Percentiles rank a stretch among this genome's conserved stretches.
Evolutionary conservation across 2,888 invertebrate genomes (phyloP).

Genomic region (Caenorhabditis angaria): DNA sequence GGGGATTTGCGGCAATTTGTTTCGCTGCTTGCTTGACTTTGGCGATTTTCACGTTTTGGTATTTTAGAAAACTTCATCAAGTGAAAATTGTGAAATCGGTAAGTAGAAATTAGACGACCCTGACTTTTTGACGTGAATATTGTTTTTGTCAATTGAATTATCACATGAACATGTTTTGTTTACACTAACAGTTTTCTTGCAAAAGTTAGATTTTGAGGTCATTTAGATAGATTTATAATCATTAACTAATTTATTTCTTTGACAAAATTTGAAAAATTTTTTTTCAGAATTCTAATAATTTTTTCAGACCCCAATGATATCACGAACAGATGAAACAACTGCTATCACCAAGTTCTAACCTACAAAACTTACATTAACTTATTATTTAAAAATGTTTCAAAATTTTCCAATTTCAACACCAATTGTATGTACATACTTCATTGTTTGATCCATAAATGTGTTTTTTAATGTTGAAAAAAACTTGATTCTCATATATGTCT

Average conservation of each 20-base stretch:
- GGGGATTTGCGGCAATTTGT: not conserved
- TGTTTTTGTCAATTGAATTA: not conserved
- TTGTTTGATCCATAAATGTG: not conserved
- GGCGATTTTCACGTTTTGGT: not conserved
- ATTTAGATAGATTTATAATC: too few species aligned
- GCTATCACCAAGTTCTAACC: not conserved
- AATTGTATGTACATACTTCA: not conserved
- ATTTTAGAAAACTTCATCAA: not conserved
- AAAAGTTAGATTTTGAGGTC: too few species aligned
- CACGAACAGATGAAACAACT: not conserved
- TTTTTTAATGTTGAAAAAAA: not conserved
- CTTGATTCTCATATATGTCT: slow-evolving; percentile 12
- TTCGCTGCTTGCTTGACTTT: not conserved
- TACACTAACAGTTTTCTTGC: too few species aligned
- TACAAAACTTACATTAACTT: not conserved
- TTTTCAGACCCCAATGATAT: not conserved
- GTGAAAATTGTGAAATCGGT: not conserved
- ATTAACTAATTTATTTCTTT: not conserved
- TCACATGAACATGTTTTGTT: not conserved
- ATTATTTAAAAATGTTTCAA: not conserved
- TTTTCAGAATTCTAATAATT: not conserved
- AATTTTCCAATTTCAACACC: not conserved
- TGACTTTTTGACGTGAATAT: too few species aligned
- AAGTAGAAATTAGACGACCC: too few species aligned
- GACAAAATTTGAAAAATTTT: not conserved